Conservation (phyloP, 2,888 invertebrate species). For the Chloroclystis v-ata region DNA sequence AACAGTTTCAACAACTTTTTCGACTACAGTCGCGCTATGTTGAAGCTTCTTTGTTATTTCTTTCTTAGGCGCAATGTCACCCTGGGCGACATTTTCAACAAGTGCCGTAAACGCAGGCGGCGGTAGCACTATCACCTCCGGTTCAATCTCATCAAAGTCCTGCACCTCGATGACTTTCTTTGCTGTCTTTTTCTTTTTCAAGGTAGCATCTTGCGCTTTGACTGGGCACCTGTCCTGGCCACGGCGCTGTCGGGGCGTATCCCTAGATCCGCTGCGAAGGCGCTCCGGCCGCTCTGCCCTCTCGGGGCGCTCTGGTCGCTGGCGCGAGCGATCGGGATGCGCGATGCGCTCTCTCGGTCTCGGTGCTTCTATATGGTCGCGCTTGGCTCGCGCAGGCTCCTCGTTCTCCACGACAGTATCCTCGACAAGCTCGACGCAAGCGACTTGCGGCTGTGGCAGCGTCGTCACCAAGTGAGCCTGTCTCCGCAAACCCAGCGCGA, state of each 20-base stretch:
- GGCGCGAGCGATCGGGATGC: slow-evolving; percentile 34
- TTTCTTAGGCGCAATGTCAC: background rate
- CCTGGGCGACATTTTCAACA: background rate
- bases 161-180: slow-evolving; percentile 66
- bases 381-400: slow-evolving; percentile 42
- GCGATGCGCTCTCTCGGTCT: slow-evolving; percentile 25
- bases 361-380: slow-evolving; percentile 27
- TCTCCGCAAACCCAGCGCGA: slow-evolving; percentile 80
- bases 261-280: slow-evolving; percentile 53
- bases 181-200: slow-evolving; percentile 59
- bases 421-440: slow-evolving; percentile 59
- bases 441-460: slow-evolving; percentile 61
- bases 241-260: slow-evolving; percentile 61
- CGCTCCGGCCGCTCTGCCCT: slow-evolving; percentile 43
- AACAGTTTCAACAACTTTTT: slow-evolving; percentile 33
- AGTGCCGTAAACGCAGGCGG: slow-evolving; percentile 7
- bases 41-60: slow-evolving; percentile 46
- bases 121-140: slow-evolving; percentile 18
- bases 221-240: slow-evolving; percentile 60
- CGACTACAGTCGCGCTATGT: slow-evolving; percentile 49
- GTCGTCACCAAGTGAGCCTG: slow-evolving; percentile 45
- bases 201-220: slow-evolving; percentile 50
- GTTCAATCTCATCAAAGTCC: slow-evolving; percentile 57
- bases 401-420: slow-evolving; percentile 54
- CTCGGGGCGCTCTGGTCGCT: slow-evolving; percentile 40